A percentile compares a stretch with the other conserved stretches of the same genome.
These are phyloP conservation scores for Megaceryle torquata DNA, from an alignment of 2,113 vertebrate species.

Conservation along the genomic window DNA sequence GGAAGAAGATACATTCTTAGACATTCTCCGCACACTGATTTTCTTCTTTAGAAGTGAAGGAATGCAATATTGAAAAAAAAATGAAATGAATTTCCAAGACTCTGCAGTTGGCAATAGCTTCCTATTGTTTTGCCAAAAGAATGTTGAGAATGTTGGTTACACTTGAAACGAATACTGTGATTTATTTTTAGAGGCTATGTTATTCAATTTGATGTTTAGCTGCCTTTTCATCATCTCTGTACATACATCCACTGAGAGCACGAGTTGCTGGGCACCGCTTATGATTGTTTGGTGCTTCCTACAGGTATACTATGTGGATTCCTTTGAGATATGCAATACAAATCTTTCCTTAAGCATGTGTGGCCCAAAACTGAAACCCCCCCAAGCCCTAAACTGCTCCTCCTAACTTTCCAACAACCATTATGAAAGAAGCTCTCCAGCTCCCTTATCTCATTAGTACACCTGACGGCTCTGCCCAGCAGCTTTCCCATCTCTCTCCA, in stretches of 20 bases:
- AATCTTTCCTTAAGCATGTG: slow-evolving; percentile 14
- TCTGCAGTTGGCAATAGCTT: not conserved
- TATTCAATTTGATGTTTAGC: slow-evolving; percentile 24
- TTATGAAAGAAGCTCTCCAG: slow-evolving; percentile 37
- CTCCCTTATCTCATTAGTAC: slow-evolving; percentile 61
- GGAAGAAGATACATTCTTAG: not conserved
- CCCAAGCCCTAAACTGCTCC: not conserved
- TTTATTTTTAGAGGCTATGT: slow-evolving; percentile 25
- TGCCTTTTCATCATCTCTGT: slow-evolving; percentile 23
- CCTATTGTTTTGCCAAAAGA: not conserved
- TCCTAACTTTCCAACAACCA: not conserved
- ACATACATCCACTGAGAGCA: not conserved
- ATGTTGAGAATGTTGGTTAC: not conserved
- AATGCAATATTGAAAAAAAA: not conserved
- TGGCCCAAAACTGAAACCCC: not conserved
- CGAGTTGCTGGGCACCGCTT: not conserved
- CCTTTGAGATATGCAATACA: slow-evolving; percentile 22
- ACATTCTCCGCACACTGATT: not conserved
- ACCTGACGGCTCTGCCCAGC: slow-evolving; percentile 26
- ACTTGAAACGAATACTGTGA: not conserved
- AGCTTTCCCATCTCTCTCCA: slow-evolving; percentile 24
- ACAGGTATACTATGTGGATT: not conserved
- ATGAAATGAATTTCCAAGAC: not conserved
- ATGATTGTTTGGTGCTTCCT: slow-evolving; percentile 18
- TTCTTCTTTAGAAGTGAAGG: not conserved